Evolutionary conservation across 2,797 vertebrate species (phyloP).

Genomic region (Lycodopsis pacificus): DNA sequence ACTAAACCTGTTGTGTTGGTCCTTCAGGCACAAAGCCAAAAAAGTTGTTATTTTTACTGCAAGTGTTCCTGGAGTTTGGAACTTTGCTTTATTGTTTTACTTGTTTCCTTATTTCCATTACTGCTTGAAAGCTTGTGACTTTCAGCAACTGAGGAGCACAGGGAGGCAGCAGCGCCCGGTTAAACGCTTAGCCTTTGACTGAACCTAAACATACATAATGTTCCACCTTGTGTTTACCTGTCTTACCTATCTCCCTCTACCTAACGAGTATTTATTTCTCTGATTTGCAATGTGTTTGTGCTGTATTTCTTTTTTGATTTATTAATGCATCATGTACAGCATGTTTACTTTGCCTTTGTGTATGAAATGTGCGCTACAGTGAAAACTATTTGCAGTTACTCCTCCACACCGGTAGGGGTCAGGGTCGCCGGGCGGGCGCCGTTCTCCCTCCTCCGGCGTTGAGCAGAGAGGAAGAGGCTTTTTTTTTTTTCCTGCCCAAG

Average conservation of each 20-base stretch:
- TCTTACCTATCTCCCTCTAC: too few species aligned
- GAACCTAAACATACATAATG: neutral
- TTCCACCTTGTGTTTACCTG: neutral
- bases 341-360: neutral
- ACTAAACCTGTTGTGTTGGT: neutral
- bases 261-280: neutral
- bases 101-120: neutral
- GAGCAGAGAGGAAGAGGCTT: neutral
- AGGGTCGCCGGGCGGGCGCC: rapidly evolving
- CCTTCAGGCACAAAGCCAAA: too few species aligned
- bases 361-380: neutral
- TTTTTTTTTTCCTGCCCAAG: conserved; percentile 58
- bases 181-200: neutral
- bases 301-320: neutral
- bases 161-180: neutral
- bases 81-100: neutral
- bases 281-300: neutral
- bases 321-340: neutral
- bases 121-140: neutral
- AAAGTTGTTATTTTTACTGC: too few species aligned
- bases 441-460: conserved; percentile 7
- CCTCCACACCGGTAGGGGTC: conserved; percentile 61
- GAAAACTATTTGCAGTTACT: conserved; percentile 29
- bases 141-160: neutral
- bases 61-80: neutral